phyloP scores from a whole-genome alignment of 2,888 invertebrate genomes.

The Subacronicta megacephala region DNA sequence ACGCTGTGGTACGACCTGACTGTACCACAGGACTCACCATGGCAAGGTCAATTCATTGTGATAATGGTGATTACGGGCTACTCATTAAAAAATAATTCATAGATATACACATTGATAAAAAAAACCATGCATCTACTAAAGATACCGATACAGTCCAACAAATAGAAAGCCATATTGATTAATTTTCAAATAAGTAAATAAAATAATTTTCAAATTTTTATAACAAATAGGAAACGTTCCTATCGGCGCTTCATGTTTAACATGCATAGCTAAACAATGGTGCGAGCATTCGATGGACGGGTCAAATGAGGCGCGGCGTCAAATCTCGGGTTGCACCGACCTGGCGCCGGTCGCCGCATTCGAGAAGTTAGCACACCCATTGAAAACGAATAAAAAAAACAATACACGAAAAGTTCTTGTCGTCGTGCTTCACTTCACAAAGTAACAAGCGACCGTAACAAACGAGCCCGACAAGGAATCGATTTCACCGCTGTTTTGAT shows the following conservation, averaged over 20 bases:
- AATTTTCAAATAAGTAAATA: no score
- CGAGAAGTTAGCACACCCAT: conserved; percentile 81
- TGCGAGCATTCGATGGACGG: conserved; percentile 76
- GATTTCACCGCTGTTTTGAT: conserved; percentile 52
- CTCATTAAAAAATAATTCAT: no score
- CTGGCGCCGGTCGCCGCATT: conserved; percentile 83
- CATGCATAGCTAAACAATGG: conserved; percentile 80
- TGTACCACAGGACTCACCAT: no score
- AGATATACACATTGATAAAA: no score
- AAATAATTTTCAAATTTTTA: conserved; percentile 55
- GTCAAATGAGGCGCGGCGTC: conserved; percentile 86
- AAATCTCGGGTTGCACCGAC: conserved; percentile 85
- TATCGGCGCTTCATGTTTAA: conserved; percentile 73
- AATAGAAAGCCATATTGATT: no score
- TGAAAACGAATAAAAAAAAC: conserved; percentile 71
- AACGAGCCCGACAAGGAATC: conserved; percentile 67
- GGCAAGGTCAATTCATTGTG: no score
- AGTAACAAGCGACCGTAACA: conserved; percentile 80
- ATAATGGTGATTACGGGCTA: no score
- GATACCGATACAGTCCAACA: no score
- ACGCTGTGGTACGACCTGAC: no score
- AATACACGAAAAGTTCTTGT: conserved; percentile 73
- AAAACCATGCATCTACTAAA: no score
- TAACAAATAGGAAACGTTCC: conserved; percentile 69
- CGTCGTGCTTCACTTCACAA: conserved; percentile 79